phyloP scores from a whole-genome alignment of 2,797 vertebrate genomes.

The Trematomus bernacchii region DNA sequence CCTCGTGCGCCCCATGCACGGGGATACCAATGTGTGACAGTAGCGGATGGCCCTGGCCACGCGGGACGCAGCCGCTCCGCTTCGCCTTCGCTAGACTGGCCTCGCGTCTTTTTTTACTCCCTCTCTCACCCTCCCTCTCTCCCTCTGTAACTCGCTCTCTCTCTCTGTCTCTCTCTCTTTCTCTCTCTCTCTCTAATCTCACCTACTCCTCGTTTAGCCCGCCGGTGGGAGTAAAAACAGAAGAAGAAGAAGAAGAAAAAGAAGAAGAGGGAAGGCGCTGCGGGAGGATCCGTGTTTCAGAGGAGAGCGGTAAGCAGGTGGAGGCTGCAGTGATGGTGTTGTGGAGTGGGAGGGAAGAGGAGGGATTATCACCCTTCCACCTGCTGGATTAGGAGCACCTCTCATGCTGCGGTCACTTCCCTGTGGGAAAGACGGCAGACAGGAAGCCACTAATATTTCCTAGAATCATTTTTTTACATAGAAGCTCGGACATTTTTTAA shows the following conservation, averaged over 20 bases:
- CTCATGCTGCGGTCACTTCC: conserved; percentile 66
- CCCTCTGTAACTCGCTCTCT: conserved; percentile 32
- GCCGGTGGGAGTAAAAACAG: conserved; percentile 62
- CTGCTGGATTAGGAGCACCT: conserved; percentile 76
- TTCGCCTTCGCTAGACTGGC: conserved; percentile 74
- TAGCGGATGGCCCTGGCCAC: conserved; percentile 84
- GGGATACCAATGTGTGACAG: conserved; percentile 76
- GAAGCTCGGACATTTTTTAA: not conserved
- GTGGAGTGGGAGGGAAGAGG: conserved; percentile 74
- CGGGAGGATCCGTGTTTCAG: conserved; percentile 66
- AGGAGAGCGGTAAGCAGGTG: conserved; percentile 79
- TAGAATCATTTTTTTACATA: not conserved
- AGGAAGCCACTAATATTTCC: conserved; percentile 33
- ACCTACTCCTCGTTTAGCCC: conserved; percentile 59
- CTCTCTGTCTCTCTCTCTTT: conserved; percentile 25
- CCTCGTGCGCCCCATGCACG: conserved; percentile 76
- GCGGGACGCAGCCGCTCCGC: conserved; percentile 81
- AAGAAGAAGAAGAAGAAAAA: conserved; percentile 31
- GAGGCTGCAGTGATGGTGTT: conserved; percentile 64
- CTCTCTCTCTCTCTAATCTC: conserved; percentile 45
- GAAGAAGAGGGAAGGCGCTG: conserved; percentile 29
- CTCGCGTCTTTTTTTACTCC: conserved; percentile 36
- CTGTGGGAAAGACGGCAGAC: conserved; percentile 49
- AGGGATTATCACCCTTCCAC: conserved; percentile 76
- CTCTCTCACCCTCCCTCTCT: conserved; percentile 30